phyloP scores from a whole-genome alignment of 2,888 invertebrate species.

The Tortrix viridana region DNA sequence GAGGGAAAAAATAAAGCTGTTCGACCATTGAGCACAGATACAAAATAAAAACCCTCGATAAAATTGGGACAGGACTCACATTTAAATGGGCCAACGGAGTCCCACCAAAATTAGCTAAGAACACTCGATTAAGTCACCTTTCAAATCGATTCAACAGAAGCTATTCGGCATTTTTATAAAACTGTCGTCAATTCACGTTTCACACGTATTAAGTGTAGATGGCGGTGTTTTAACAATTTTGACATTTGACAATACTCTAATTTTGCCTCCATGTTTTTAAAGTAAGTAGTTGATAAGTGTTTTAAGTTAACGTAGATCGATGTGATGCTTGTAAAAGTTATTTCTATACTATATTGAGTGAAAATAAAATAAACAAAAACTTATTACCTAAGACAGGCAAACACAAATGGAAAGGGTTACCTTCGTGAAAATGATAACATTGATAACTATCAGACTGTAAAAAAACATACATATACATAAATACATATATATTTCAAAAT shows the following conservation, averaged over 20 bases:
- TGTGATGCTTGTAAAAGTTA: conserved; percentile 32
- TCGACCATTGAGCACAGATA: neutral
- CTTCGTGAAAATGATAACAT: no score
- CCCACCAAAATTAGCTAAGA: no score
- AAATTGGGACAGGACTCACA: no score
- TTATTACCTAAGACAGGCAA: neutral
- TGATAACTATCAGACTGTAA: no score
- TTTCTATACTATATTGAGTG: conserved; percentile 17
- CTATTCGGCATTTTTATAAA: neutral
- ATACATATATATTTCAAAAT: no score
- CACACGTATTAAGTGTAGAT: neutral
- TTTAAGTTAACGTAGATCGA: conserved; percentile 55
- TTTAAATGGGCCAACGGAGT: no score
- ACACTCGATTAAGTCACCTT: no score
- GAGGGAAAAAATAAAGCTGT: conserved; percentile 4
- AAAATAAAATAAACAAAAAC: neutral
- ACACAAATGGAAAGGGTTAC: no score
- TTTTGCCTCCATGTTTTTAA: conserved; percentile 11
- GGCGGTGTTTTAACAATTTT: neutral
- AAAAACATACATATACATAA: no score
- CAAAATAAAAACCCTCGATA: no score
- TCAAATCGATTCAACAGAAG: no score
- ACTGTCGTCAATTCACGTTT: neutral
- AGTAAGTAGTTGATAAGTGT: conserved; percentile 41
- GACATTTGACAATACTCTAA: neutral